Base-by-base conservation (phyloP, 1,140 invertebrate genomes). In the Drosophila parabipectinata region DNA sequence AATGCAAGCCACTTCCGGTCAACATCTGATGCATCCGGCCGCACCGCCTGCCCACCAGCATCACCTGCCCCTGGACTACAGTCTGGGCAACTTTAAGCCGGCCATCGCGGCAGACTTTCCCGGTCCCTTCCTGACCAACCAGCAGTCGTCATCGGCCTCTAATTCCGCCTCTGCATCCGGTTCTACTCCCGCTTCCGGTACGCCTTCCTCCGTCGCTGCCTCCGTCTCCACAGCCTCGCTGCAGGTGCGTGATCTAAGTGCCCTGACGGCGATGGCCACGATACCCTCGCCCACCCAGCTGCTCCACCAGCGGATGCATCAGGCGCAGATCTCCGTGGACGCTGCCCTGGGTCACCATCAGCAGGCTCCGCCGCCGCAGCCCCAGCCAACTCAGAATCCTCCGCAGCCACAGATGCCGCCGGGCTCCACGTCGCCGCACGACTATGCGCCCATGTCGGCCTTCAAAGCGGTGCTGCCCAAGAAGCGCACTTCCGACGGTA, bases 391-490 rank as follows among this genome's bases (percentile, higher is more conserved):
- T 4, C 55, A 59, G 24, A 66, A 76, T 14, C 74, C 54, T 10
- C 67, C 67, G 44, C 67, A 80, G 28, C 66, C 67, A 18, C 82
- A 78, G 28, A 67, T 77, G 76, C 84, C 83, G 76, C 44, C 83
- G 79, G 84, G 74, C 58, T 57, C 89, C 4, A 72, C 79, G 52
- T 83, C 84, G 50, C 67, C 81, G 14, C 83, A 90, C 24, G 85
- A 91, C n/a, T 89, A 90, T 55, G 83, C 90, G 53, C 90, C 87
- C 58, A 81, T 91, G 57, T 91, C 90, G 37, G 90, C 90, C 45
- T 91, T 91, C 58, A 91, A 91, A 47, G 90, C 90, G 28, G 90
- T 91, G 51, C 72, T 90, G 28, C 90, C 90, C 32, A 91, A 91
- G 69, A 91, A 91, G 52, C 84, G 84, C 12, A 80, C 48, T 54